A percentile compares a stretch with the other conserved stretches of the same genome.
phyloP scores from a whole-genome alignment of 2,888 invertebrate species.

The Xylota segnis region DNA sequence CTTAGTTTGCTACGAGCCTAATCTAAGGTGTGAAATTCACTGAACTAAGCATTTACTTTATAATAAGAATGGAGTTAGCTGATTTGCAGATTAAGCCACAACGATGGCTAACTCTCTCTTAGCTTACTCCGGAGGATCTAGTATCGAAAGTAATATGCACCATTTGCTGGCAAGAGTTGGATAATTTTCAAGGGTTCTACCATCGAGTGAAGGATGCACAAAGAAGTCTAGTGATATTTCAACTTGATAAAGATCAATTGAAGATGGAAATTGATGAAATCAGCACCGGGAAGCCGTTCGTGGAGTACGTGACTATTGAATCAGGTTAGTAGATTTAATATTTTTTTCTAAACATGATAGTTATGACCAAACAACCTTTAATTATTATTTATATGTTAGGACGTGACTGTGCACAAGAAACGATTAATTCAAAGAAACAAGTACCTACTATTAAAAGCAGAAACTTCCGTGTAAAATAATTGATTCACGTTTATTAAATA shows the following conservation, averaged over 20 bases:
- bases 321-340: background rate
- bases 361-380: too few species aligned
- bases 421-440: too few species aligned
- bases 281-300: background rate
- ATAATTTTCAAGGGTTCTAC: conserved; percentile 73
- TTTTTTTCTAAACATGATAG: background rate
- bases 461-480: too few species aligned
- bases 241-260: too few species aligned
- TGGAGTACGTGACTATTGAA: background rate
- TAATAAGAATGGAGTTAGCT: background rate
- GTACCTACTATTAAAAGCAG: too few species aligned
- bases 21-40: background rate
- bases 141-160: conserved; percentile 69
- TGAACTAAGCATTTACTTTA: background rate
- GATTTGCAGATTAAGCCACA: conserved; percentile 5
- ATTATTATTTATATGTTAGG: too few species aligned
- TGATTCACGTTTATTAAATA: too few species aligned
- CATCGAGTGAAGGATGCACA: conserved; percentile 66
- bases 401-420: too few species aligned
- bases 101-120: background rate
- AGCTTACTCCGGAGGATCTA: conserved; percentile 55
- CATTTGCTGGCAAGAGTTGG: conserved; percentile 72
- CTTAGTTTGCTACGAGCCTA: background rate
- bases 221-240: background rate
- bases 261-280: background rate